phyloP scores from a whole-genome alignment of 2,888 invertebrate species.

The Selenia dentaria region DNA sequence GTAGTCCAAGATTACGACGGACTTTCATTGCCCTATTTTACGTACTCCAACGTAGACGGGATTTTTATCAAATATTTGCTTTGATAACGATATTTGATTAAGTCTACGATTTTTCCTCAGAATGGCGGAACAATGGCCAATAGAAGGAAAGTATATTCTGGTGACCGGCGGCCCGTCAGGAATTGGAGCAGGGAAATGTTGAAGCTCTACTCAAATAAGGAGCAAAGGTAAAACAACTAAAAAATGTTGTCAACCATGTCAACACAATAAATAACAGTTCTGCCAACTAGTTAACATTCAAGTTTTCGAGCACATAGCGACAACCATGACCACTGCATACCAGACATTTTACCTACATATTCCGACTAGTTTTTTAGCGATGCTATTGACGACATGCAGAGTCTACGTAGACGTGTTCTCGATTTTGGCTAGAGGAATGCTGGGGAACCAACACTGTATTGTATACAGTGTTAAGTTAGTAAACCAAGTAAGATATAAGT shows the following conservation, averaged over 20 bases:
- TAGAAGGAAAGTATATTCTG: conserved; percentile 34
- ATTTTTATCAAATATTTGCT: conserved; percentile 11
- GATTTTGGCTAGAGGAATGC: too few relatives aligned
- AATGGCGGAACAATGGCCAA: conserved; percentile 26
- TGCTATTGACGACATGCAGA: too few relatives aligned
- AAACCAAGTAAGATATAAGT: too few relatives aligned
- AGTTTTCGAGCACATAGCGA: not conserved
- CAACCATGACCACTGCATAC: not conserved
- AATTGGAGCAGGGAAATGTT: conserved; percentile 23
- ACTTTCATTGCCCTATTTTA: conserved; percentile 1
- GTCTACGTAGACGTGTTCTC: not conserved
- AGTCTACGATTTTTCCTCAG: conserved; percentile 8
- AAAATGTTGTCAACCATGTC: not conserved
- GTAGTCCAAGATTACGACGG: not conserved
- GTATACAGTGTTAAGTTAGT: too few relatives aligned
- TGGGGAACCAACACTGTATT: too few relatives aligned
- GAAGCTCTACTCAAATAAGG: conserved; percentile 39
- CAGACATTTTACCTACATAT: not conserved
- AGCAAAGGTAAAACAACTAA: conserved; percentile 31
- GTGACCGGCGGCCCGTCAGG: conserved; percentile 39
- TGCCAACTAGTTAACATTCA: not conserved
- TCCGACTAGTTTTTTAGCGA: not conserved
- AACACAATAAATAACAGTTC: conserved; percentile 6
- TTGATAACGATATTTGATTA: conserved; percentile 9
- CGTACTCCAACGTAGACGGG: not conserved